These are phyloP conservation scores for Lordiphosa collinella DNA, from an alignment of 1,140 invertebrate genomes.

Conservation along the genomic window DNA sequence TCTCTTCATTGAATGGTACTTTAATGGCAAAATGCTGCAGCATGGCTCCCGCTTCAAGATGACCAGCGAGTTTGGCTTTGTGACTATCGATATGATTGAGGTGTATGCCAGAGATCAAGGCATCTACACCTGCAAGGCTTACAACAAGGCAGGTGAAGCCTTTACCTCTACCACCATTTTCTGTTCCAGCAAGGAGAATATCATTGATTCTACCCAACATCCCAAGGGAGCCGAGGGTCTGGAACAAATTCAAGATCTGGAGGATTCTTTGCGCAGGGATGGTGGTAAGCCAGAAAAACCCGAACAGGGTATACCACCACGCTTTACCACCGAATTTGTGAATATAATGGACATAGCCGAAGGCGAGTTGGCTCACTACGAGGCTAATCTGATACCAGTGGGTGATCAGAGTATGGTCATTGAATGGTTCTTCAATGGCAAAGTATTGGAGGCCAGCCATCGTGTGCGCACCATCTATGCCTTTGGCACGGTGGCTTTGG, in stretches of 20 bases:
- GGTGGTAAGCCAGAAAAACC: constrained; percentile 85
- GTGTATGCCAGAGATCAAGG: constrained; percentile 96
- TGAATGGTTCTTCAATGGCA: constrained; percentile 98
- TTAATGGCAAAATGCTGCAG: constrained; percentile 92
- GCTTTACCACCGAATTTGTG: constrained; percentile 93
- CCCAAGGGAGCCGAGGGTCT: constrained; percentile 94
- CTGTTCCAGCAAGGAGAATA: constrained; percentile 88
- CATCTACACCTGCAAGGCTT: constrained; percentile 94
- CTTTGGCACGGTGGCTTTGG: constrained; percentile 96
- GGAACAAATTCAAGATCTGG: constrained; percentile 93
- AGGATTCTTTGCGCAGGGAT: constrained; percentile 89
- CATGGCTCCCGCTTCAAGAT: constrained; percentile 92
- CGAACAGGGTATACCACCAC: constrained; percentile 90
- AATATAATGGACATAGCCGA: constrained; percentile 90
- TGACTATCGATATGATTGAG: constrained; percentile 93
- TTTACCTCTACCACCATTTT: constrained; percentile 94
- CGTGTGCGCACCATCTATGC: constrained; percentile 94
- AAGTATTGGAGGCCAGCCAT: constrained; percentile 92
- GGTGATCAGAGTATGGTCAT: constrained; percentile 98
- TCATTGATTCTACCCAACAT: constrained; percentile 94
- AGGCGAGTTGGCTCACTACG: constrained; percentile 96
- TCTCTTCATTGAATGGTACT: constrained; percentile 96
- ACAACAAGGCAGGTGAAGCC: constrained; percentile 92
- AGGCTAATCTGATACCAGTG: constrained; percentile 94
- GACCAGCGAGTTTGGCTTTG: constrained; percentile 95